Percentiles rank a stretch among this genome's conserved stretches.
Evolutionary conservation across 1,140 invertebrate species (phyloP).

Genomic region (Steinernema khuongi): DNA sequence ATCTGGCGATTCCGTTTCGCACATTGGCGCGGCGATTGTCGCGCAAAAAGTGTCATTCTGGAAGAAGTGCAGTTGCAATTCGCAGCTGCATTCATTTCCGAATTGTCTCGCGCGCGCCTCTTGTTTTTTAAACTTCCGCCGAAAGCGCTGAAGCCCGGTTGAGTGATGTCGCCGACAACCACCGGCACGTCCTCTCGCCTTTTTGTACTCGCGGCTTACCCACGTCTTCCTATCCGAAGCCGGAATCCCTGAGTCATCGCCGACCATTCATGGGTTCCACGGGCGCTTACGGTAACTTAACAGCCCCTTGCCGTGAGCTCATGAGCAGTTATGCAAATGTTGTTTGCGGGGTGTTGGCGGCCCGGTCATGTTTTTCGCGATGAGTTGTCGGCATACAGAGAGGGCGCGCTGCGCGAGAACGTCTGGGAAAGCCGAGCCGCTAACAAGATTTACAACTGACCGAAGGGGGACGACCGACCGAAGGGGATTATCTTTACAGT

Average conservation of each 20-base stretch:
- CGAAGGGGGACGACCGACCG: slow-evolving; percentile 12
- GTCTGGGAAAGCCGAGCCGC: slow-evolving; percentile 13
- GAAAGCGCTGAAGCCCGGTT: not conserved
- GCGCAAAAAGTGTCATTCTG: not conserved
- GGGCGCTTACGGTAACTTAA: not conserved
- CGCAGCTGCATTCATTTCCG: not conserved
- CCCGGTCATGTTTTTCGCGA: not conserved
- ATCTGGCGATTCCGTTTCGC: not conserved
- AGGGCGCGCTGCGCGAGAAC: not conserved
- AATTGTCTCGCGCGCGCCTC: not conserved
- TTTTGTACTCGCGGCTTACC: too few relatives aligned
- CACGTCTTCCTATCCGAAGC: too few relatives aligned
- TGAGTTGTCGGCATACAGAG: slow-evolving; percentile 9
- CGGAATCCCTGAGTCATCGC: not conserved
- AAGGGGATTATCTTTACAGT: slow-evolving; percentile 17
- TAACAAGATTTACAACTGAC: slow-evolving; percentile 17
- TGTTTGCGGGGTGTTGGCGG: not conserved
- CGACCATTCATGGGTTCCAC: not conserved
- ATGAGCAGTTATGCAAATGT: slow-evolving; percentile 2
- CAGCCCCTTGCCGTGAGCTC: not conserved
- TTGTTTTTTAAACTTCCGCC: not conserved
- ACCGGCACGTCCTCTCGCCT: not conserved
- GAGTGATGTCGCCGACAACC: too few relatives aligned
- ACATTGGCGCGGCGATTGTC: not conserved
- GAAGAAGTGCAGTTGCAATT: not conserved